A percentile compares a stretch with the other conserved stretches of the same genome.
Evolutionary conservation across 2,113 vertebrate genomes (phyloP).

Genomic region (Pelecanoides urinatrix): DNA sequence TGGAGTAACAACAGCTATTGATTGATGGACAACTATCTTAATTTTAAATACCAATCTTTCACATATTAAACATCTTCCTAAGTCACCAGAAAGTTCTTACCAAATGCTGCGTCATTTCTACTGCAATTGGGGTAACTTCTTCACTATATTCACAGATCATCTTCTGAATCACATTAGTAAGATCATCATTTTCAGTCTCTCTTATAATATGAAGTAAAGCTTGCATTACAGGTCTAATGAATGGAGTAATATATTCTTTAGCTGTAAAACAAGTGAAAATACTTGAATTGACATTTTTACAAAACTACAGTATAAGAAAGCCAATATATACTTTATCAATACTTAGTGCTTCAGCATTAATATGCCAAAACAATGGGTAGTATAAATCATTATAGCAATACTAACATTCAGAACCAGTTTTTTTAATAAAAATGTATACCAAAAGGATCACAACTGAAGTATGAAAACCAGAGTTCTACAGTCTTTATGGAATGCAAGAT

Average conservation of each 20-base stretch:
- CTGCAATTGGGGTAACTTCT: slow-evolving; percentile 97
- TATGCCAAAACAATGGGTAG: not conserved
- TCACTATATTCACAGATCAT: slow-evolving; percentile 99
- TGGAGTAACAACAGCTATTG: not conserved
- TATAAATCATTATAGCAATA: not conserved
- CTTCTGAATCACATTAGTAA: slow-evolving; percentile 99
- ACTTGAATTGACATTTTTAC: not conserved
- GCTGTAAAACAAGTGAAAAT: slow-evolving; percentile 72
- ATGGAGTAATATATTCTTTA: slow-evolving; percentile 97
- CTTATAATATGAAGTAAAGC: slow-evolving; percentile 97
- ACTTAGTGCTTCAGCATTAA: not conserved
- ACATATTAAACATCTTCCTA: not conserved
- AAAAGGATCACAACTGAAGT: not conserved
- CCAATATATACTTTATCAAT: not conserved
- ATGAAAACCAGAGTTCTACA: not conserved
- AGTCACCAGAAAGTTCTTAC: slow-evolving; percentile 72
- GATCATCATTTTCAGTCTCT: slow-evolving; percentile 98
- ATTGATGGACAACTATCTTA: not conserved
- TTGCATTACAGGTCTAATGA: slow-evolving; percentile 98
- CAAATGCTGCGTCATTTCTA: slow-evolving; percentile 99
- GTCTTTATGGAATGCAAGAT: not conserved
- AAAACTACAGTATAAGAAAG: not conserved
- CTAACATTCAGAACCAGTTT: not conserved
- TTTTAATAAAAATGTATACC: not conserved
- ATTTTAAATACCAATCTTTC: not conserved